Evolutionary conservation across 1,140 invertebrate genomes (phyloP).

Genomic region (Sesamia nonagrioides): DNA sequence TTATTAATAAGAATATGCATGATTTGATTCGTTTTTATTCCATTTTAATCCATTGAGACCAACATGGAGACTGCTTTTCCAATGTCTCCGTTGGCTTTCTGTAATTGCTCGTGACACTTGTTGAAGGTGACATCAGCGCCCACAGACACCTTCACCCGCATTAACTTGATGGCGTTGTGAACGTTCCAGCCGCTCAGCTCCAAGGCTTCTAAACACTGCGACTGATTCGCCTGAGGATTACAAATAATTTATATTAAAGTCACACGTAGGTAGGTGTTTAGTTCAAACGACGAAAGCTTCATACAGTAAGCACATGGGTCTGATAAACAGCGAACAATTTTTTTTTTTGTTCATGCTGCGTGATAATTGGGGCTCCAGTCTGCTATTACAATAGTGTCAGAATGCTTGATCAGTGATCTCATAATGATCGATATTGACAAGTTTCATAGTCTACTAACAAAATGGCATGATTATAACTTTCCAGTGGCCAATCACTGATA

Average conservation of each 20-base stretch:
- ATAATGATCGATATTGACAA: too few species aligned
- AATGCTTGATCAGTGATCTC: too few species aligned
- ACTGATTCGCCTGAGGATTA: conserved; percentile 90
- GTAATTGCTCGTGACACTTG: conserved; percentile 79
- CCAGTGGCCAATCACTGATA: too few species aligned
- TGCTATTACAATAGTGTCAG: too few species aligned
- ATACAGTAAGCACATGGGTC: neutral
- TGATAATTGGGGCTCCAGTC: too few species aligned
- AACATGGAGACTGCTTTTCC: conserved; percentile 64
- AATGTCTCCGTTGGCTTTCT: conserved; percentile 82
- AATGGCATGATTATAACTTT: too few species aligned
- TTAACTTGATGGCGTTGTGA: conserved; percentile 95
- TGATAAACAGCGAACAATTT: neutral
- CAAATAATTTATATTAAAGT: neutral
- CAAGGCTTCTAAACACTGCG: conserved; percentile 93
- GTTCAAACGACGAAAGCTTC: neutral
- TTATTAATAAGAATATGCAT: neutral
- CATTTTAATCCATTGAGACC: conserved; percentile 8
- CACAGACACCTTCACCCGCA: conserved; percentile 88
- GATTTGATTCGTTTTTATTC: neutral
- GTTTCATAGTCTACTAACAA: too few species aligned
- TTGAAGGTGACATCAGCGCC: conserved; percentile 71
- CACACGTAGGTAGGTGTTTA: neutral
- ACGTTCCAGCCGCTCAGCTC: conserved; percentile 96
- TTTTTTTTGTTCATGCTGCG: too few species aligned